A percentile compares a stretch with the other conserved stretches of the same genome.
Conservation (phyloP, 2,888 invertebrate genomes). For the Trissolcus japonicus region DNA sequence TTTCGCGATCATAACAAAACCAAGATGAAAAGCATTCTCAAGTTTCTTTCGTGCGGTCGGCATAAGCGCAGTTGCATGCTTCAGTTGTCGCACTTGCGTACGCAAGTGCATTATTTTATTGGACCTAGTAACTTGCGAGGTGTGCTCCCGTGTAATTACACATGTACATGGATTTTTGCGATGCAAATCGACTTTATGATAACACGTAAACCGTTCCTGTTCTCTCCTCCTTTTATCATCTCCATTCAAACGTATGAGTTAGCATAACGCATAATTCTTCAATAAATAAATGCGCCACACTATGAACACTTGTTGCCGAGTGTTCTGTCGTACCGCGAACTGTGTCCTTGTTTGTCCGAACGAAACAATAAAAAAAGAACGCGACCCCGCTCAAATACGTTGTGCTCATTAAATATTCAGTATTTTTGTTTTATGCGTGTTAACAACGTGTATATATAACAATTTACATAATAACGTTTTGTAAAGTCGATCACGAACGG, state of each 20-base stretch:
- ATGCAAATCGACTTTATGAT: slow-evolving; percentile 59
- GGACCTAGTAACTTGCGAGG: slow-evolving; percentile 52
- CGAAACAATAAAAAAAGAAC: background rate
- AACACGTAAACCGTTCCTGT: slow-evolving; percentile 47
- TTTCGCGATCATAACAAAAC: slow-evolving; percentile 40
- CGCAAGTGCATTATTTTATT: slow-evolving; percentile 59
- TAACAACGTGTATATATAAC: slow-evolving; percentile 19
- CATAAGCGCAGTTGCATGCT: slow-evolving; percentile 57
- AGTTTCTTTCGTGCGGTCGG: slow-evolving; percentile 50
- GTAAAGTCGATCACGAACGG: slow-evolving; percentile 8
- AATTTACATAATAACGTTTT: slow-evolving; percentile 29
- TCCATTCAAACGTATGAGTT: slow-evolving; percentile 37
- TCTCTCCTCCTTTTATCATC: slow-evolving; percentile 18
- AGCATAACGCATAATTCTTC: slow-evolving; percentile 50
- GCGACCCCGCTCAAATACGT: background rate
- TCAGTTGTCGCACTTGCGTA: slow-evolving; percentile 51
- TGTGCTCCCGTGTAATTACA: slow-evolving; percentile 58
- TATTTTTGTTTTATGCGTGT: slow-evolving; percentile 31
- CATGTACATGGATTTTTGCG: slow-evolving; percentile 58
- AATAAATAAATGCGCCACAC: slow-evolving; percentile 36
- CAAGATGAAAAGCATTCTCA: slow-evolving; percentile 47
- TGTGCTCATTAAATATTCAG: slow-evolving; percentile 23
- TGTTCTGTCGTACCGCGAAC: slow-evolving; percentile 15
- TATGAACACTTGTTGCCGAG: slow-evolving; percentile 51
- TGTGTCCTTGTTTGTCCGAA: slow-evolving; percentile 20